Percentiles rank a stretch among this genome's conserved stretches.
phyloP scores from a whole-genome alignment of 1,140 invertebrate genomes.

The Euwallacea similis region DNA sequence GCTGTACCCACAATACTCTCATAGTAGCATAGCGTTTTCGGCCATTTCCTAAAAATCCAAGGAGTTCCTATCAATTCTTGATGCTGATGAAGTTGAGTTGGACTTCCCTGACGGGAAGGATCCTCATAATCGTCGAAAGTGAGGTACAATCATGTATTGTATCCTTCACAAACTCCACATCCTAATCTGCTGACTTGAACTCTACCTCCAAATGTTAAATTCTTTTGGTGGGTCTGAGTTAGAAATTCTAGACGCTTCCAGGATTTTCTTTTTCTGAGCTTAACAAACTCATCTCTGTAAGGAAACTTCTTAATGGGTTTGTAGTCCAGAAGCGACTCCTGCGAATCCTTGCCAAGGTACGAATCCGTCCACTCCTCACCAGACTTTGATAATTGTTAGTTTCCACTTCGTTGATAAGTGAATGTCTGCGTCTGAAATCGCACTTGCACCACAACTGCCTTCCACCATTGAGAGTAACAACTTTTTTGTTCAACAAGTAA shows the following conservation, averaged over 20 bases:
- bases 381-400: background rate
- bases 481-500: constrained; percentile 50
- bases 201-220: constrained; percentile 28
- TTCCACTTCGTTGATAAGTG: no score
- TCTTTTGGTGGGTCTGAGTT: constrained; percentile 25
- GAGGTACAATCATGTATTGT: constrained; percentile 50
- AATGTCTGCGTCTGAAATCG: no score
- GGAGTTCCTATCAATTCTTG: constrained; percentile 18
- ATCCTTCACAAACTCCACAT: constrained; percentile 56
- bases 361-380: constrained; percentile 54
- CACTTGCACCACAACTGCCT: constrained; percentile 52
- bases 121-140: constrained; percentile 40
- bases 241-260: constrained; percentile 9
- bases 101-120: constrained; percentile 23
- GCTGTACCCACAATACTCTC: constrained; percentile 42
- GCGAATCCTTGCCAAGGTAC: constrained; percentile 51
- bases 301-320: constrained; percentile 29
- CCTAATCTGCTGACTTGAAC: constrained; percentile 54
- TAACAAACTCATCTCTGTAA: constrained; percentile 13
- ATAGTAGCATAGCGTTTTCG: constrained; percentile 43
- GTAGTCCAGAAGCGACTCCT: constrained; percentile 24
- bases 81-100: background rate
- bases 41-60: constrained; percentile 40
- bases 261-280: constrained; percentile 14
- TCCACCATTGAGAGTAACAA: constrained; percentile 45